Conservation (phyloP, 2,888 invertebrate genomes). For the Hermaeophaga mercurialis region DNA sequence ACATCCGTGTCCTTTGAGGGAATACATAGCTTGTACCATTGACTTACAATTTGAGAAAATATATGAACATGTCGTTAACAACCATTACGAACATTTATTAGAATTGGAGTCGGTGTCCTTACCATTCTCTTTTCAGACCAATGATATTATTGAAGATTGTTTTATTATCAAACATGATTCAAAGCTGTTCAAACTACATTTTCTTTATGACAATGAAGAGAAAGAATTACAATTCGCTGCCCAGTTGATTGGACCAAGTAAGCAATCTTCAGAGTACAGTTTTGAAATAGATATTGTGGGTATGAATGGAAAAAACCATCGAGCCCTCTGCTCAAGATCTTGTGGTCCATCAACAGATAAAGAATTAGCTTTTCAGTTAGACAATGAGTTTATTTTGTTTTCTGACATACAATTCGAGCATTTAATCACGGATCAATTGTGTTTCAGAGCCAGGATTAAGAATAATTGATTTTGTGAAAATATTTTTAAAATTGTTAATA, state of each 20-base stretch:
- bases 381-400: slow-evolving; percentile 12
- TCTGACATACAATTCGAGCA: slow-evolving; percentile 17
- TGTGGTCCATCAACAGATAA: slow-evolving; percentile 34
- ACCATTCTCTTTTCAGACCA: slow-evolving; percentile 36
- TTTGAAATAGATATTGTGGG: slow-evolving; percentile 50
- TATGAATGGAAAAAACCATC: slow-evolving; percentile 35
- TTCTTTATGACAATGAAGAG: neutral
- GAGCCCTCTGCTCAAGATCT: slow-evolving; percentile 38
- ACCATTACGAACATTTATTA: slow-evolving; percentile 47
- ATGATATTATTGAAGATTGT: slow-evolving; percentile 37
- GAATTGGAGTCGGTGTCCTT: slow-evolving; percentile 41
- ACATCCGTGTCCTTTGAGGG: slow-evolving; percentile 40
- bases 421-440: slow-evolving; percentile 28
- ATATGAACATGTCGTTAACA: slow-evolving; percentile 63
- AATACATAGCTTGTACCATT: slow-evolving; percentile 34
- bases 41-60: slow-evolving; percentile 29
- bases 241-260: slow-evolving; percentile 46
- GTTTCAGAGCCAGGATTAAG: slow-evolving; percentile 26
- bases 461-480: slow-evolving; percentile 12
- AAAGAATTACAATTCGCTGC: slow-evolving; percentile 45
- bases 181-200: slow-evolving; percentile 45
- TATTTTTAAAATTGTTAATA: no score
- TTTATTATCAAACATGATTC: slow-evolving; percentile 42
- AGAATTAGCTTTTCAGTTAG: slow-evolving; percentile 25
- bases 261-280: slow-evolving; percentile 42